phyloP scores from a whole-genome alignment of 1,140 invertebrate species.

The Coenobita brevimanus region DNA sequence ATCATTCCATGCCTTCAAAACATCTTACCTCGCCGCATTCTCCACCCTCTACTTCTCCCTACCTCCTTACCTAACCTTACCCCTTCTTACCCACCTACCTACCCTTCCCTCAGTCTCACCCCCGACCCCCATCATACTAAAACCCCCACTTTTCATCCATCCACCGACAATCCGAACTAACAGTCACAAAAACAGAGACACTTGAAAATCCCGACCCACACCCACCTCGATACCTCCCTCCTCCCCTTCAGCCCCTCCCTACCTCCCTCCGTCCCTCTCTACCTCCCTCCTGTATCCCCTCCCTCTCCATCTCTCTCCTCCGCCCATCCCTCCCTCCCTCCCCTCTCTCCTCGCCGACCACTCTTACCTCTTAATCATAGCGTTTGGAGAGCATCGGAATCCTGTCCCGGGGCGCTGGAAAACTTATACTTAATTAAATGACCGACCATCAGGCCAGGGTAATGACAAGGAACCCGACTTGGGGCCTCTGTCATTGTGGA shows the following conservation, averaged over 20 bases:
- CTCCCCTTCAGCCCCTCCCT: too few species aligned
- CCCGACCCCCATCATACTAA: neutral
- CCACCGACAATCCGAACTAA: constrained; percentile 34
- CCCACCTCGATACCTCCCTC: too few species aligned
- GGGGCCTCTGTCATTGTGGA: constrained; percentile 56
- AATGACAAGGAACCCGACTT: constrained; percentile 51
- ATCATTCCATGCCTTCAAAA: neutral
- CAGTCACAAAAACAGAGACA: constrained; percentile 64
- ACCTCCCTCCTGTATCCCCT: too few species aligned
- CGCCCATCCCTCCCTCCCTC: constrained; percentile 30
- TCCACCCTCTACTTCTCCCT: neutral
- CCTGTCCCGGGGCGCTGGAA: constrained; percentile 47
- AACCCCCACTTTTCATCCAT: neutral
- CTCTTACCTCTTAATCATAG: constrained; percentile 62
- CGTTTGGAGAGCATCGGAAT: constrained; percentile 48
- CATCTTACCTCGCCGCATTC: neutral
- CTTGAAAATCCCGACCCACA: neutral
- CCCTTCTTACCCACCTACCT: neutral
- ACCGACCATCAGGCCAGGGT: constrained; percentile 58
- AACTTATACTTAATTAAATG: constrained; percentile 65
- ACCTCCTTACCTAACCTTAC: neutral
- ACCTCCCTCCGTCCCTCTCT: too few species aligned
- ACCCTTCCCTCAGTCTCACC: neutral
- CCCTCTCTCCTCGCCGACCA: constrained; percentile 6
- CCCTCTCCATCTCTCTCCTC: too few species aligned